Conservation (phyloP, 2,113 vertebrate genomes). For the Pantherophis guttatus region DNA sequence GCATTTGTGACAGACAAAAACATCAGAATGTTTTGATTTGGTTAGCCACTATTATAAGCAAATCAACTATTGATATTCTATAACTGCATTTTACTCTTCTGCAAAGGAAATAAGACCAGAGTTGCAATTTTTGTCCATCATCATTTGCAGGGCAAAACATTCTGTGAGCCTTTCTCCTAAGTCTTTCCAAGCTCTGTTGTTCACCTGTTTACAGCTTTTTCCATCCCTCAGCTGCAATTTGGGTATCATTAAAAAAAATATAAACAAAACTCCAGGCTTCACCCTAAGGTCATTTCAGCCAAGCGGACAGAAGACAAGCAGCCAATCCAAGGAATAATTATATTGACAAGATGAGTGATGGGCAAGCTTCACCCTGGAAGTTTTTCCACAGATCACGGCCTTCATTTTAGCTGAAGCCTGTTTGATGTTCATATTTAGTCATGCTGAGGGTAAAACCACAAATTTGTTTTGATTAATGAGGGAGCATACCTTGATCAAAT, state of each 20-base stretch:
- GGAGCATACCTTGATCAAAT: neutral
- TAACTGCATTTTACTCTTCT: neutral
- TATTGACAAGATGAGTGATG: neutral
- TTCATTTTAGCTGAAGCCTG: neutral
- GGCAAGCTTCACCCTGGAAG: neutral
- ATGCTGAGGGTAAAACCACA: neutral
- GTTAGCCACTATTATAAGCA: constrained; percentile 27
- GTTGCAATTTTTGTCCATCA: neutral
- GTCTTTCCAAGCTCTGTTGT: neutral
- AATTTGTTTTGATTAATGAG: neutral
- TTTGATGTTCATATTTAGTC: neutral
- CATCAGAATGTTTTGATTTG: constrained; percentile 24
- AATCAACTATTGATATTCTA: neutral
- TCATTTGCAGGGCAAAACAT: neutral
- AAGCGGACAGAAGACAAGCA: neutral
- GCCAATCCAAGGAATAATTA: neutral
- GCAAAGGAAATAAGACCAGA: neutral
- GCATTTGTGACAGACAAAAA: constrained; percentile 11
- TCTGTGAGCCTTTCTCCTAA: neutral
- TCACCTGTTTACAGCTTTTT: neutral
- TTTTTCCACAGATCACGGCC: neutral
- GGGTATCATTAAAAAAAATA: neutral
- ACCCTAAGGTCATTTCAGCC: neutral
- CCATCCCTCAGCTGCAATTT: neutral
- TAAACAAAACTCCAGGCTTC: neutral